Percentiles rank a stretch among this genome's conserved stretches.
phyloP scores from a whole-genome alignment of 2,888 invertebrate genomes.

The Macrostomum cliftonense region DNA sequence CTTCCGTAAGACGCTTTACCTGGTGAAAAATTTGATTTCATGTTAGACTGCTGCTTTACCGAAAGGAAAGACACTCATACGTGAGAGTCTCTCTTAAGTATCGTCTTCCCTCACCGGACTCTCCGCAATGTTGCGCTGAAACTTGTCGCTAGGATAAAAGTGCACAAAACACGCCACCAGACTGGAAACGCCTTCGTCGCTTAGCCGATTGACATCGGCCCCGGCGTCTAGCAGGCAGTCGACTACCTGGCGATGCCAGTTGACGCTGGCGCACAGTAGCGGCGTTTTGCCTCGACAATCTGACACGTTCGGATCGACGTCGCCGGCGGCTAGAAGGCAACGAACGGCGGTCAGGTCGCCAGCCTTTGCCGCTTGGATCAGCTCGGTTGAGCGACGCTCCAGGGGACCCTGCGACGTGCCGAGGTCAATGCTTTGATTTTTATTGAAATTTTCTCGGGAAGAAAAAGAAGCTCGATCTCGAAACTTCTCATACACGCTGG shows the following conservation, averaged over 20 bases:
- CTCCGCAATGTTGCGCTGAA: conserved; percentile 27
- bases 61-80: too few relatives aligned
- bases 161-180: conserved; percentile 30
- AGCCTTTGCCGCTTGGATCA: conserved; percentile 21
- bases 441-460: too few relatives aligned
- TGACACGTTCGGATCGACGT: conserved; percentile 28
- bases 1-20: too few relatives aligned
- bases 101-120: background rate
- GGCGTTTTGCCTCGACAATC: conserved; percentile 29
- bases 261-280: conserved; percentile 15
- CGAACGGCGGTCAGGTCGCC: conserved; percentile 23
- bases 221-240: conserved; percentile 33
- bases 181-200: conserved; percentile 32
- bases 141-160: conserved; percentile 29
- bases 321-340: conserved; percentile 20
- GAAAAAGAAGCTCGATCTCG: background rate
- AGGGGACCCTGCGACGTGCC: conserved; percentile 25
- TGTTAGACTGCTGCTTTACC: too few relatives aligned
- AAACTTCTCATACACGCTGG: too few relatives aligned
- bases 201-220: conserved; percentile 33
- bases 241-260: conserved; percentile 29
- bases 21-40: too few relatives aligned
- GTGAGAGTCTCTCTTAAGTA: too few relatives aligned
- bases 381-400: conserved; percentile 23
- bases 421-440: too few relatives aligned